Percentiles rank a stretch among this genome's conserved stretches.
Evolutionary conservation across 2,113 vertebrate species (phyloP).

Genomic region (Vimba vimba): DNA sequence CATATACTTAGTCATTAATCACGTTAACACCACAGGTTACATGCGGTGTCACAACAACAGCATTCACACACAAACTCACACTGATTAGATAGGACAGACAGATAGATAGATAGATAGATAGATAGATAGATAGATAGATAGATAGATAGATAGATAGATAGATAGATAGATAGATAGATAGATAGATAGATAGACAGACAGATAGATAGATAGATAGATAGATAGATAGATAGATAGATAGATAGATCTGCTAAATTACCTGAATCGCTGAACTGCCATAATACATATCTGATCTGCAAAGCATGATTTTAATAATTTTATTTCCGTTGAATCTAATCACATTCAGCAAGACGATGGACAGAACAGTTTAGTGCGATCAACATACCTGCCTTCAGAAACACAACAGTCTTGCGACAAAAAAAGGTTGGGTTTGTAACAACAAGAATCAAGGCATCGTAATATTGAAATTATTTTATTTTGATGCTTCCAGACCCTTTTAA

Average conservation of each 20-base stretch:
- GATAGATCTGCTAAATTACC: background rate
- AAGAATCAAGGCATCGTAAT: background rate
- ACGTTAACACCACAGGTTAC: slow-evolving; percentile 38
- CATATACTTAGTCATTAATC: slow-evolving; percentile 50
- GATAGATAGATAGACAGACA: background rate
- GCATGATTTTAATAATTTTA: background rate
- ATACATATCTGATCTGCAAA: background rate
- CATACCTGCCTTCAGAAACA: background rate
- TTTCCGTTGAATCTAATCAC: background rate
- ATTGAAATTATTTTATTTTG: background rate
- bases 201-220: background rate
- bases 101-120: background rate
- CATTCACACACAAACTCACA: background rate
- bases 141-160: background rate
- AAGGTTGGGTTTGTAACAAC: too few species aligned
- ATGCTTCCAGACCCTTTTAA: background rate
- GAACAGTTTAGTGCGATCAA: background rate
- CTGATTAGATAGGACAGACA: background rate
- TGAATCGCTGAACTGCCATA: too few species aligned
- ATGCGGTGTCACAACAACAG: background rate
- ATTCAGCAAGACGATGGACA: background rate
- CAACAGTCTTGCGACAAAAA: background rate
- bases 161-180: background rate
- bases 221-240: background rate
- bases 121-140: background rate